Percentiles rank a stretch among this genome's conserved stretches.
phyloP scores from a whole-genome alignment of 2,888 invertebrate species.

The Drosophila emarginata region DNA sequence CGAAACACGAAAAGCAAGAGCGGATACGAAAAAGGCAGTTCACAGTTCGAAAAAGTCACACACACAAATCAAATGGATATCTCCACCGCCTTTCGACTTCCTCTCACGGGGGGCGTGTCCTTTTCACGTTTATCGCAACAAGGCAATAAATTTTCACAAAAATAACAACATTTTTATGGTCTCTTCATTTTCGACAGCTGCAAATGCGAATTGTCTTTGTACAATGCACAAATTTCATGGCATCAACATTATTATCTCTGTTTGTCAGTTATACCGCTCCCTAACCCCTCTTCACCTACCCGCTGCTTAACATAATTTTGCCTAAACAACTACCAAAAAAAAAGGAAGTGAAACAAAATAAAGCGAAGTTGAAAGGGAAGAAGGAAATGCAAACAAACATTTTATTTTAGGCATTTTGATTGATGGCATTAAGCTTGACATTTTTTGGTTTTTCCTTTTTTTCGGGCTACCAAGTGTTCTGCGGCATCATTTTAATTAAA shows the following conservation, averaged over 20 bases:
- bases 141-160: constrained; percentile 68
- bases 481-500: constrained; percentile 61
- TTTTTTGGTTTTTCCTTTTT: constrained; percentile 33
- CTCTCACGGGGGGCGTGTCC: constrained; percentile 48
- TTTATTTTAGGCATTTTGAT: constrained; percentile 75
- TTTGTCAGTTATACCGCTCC: neutral
- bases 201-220: constrained; percentile 46
- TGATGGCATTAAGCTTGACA: constrained; percentile 74
- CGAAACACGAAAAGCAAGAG: neutral
- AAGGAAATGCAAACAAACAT: constrained; percentile 55
- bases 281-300: neutral
- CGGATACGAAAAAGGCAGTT: neutral
- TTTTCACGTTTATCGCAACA: constrained; percentile 74
- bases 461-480: constrained; percentile 29
- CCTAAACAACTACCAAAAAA: constrained; percentile 53
- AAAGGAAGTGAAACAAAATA: neutral
- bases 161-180: constrained; percentile 50
- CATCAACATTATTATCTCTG: constrained; percentile 60
- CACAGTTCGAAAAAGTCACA: constrained; percentile 4
- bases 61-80: constrained; percentile 60
- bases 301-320: constrained; percentile 31
- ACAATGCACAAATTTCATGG: constrained; percentile 41
- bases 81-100: constrained; percentile 33
- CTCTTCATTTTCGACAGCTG: constrained; percentile 58
- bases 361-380: neutral